Percentiles rank a stretch among this genome's conserved stretches.
phyloP scores from a whole-genome alignment of 2,113 vertebrate genomes.

The Anarhynchus alexandrinus region DNA sequence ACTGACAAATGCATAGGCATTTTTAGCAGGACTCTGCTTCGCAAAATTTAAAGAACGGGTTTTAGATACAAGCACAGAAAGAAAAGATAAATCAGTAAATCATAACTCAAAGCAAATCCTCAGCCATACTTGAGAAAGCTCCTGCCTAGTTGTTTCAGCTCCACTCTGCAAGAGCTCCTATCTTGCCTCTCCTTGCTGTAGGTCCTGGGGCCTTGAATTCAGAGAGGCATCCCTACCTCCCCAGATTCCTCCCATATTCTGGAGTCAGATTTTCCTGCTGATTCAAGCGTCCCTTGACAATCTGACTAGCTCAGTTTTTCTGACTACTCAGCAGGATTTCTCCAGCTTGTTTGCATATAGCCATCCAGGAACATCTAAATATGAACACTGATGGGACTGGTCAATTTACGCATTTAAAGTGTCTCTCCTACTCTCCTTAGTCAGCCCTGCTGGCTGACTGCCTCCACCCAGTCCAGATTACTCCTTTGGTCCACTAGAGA shows the following conservation, averaged over 20 bases:
- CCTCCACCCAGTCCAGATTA: neutral
- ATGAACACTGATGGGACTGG: neutral
- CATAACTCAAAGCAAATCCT: neutral
- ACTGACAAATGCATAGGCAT: neutral
- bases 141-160: neutral
- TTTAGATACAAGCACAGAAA: neutral
- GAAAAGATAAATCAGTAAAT: neutral
- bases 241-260: neutral
- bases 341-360: neutral
- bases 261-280: neutral
- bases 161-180: neutral
- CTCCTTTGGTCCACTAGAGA: neutral
- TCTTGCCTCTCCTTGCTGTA: neutral
- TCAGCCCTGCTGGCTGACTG: neutral
- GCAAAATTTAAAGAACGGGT: neutral
- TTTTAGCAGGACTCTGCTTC: neutral
- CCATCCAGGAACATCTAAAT: neutral
- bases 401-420: neutral
- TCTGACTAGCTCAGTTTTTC: neutral
- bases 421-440: neutral
- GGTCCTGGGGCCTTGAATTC: neutral
- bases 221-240: neutral
- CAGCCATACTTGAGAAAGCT: neutral
- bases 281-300: neutral
- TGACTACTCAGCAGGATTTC: neutral